Evolutionary conservation across 2,797 vertebrate genomes (phyloP).

Genomic region (Tauraco hartlaubi): DNA sequence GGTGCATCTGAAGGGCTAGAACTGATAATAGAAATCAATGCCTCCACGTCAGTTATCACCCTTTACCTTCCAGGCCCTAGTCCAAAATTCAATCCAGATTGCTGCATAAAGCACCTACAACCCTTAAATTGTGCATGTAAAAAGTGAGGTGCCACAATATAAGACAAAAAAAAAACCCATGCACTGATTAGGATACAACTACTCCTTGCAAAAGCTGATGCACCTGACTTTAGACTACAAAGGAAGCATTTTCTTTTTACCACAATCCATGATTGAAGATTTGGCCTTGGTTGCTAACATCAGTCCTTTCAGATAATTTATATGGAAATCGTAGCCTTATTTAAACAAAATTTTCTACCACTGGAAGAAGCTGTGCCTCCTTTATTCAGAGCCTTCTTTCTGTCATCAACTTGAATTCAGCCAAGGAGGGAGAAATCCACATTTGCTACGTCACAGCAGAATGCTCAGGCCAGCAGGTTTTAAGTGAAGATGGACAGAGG

Average conservation of each 20-base stretch:
- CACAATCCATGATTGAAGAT: neutral
- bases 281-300: neutral
- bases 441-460: neutral
- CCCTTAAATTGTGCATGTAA: neutral
- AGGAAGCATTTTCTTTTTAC: neutral
- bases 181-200: neutral
- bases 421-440: neutral
- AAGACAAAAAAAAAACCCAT: neutral
- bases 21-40: neutral
- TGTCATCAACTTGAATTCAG: neutral
- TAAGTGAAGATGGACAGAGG: neutral
- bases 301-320: neutral
- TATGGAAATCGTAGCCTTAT: neutral
- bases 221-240: neutral
- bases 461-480: neutral
- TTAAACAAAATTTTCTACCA: neutral
- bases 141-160: neutral
- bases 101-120: accelerated
- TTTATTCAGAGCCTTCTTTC: neutral
- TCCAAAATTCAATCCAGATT: neutral
- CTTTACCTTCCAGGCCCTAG: neutral
- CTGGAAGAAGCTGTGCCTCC: neutral
- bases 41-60: neutral
- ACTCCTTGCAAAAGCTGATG: neutral
- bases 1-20: neutral